Percentiles rank a stretch among this genome's conserved stretches.
Conservation (phyloP, 2,797 vertebrate genomes). For the Bovichtus variegatus region DNA sequence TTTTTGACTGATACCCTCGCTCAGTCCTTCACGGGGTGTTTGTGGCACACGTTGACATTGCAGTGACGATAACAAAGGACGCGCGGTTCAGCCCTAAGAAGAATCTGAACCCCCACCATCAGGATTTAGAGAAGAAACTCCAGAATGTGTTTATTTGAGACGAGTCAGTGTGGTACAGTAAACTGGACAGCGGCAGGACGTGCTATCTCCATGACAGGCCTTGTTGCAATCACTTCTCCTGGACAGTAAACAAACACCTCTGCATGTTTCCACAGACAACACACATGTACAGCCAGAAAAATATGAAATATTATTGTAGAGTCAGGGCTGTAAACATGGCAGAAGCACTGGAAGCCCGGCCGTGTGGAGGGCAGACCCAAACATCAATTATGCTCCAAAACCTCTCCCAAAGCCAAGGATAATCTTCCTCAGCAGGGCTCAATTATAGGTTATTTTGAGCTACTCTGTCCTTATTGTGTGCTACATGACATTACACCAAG, state of each 20-base stretch:
- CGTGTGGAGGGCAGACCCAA: constrained; percentile 77
- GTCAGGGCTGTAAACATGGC: constrained; percentile 24
- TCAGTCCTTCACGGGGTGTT: too few relatives aligned
- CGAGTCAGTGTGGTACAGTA: constrained; percentile 37
- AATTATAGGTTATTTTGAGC: constrained; percentile 85
- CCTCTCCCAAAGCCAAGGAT: constrained; percentile 76
- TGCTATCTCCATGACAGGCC: constrained; percentile 75
- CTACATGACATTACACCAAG: constrained; percentile 53
- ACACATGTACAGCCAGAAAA: constrained; percentile 9
- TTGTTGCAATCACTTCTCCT: constrained; percentile 72
- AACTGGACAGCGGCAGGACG: too few relatives aligned
- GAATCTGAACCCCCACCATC: too few relatives aligned
- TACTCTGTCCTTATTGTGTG: constrained; percentile 63
- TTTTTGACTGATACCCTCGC: too few relatives aligned
- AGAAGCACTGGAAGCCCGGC: constrained; percentile 20
- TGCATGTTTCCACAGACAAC: constrained; percentile 34
- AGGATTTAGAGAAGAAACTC: too few relatives aligned
- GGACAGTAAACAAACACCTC: constrained; percentile 43
- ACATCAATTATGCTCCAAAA: constrained; percentile 82
- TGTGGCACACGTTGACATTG: too few relatives aligned
- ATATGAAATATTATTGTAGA: not conserved
- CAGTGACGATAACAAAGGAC: too few relatives aligned
- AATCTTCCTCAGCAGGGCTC: constrained; percentile 81
- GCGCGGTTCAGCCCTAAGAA: too few relatives aligned
- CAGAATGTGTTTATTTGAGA: too few relatives aligned